Percentiles rank a stretch among this genome's conserved stretches.
Conservation (phyloP, 2,797 vertebrate species). For the Echiichthys vipera region DNA sequence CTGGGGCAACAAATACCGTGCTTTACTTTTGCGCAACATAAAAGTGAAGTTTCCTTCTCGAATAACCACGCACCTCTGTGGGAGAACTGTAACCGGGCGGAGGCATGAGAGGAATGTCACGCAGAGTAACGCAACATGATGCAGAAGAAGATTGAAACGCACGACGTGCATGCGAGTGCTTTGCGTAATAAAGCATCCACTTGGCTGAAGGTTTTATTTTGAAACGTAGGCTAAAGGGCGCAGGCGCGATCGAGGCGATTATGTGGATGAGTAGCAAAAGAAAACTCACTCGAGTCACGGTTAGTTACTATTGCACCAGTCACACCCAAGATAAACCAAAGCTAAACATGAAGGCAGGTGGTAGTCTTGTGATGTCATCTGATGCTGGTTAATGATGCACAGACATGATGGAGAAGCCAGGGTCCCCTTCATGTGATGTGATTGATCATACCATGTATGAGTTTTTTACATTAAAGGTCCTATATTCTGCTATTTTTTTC, state of each 20-base stretch:
- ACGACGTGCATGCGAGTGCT: conserved; percentile 15
- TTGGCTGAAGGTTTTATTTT: background rate
- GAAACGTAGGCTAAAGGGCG: background rate
- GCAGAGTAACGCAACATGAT: conserved; percentile 39
- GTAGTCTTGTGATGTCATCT: conserved; percentile 25
- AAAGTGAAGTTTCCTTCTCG: conserved; percentile 38
- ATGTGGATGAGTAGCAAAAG: background rate
- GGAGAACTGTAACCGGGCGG: conserved; percentile 70
- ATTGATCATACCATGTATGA: too few species aligned
- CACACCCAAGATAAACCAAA: background rate
- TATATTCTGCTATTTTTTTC: too few species aligned
- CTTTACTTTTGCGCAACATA: background rate
- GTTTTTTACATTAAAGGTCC: too few species aligned
- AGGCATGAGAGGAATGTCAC: conserved; percentile 78
- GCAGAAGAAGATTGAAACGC: conserved; percentile 41
- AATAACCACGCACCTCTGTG: conserved; percentile 58
- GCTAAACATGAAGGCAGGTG: background rate
- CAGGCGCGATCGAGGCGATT: background rate
- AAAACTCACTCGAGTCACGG: background rate
- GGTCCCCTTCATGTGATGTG: too few species aligned
- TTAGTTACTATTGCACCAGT: conserved; percentile 7
- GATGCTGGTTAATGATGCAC: conserved; percentile 33
- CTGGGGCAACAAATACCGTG: too few species aligned
- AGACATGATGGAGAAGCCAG: too few species aligned
- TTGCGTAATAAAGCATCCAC: background rate